Base-by-base conservation (phyloP, 2,888 invertebrate species). In the Ichneumon xanthorius region DNA sequence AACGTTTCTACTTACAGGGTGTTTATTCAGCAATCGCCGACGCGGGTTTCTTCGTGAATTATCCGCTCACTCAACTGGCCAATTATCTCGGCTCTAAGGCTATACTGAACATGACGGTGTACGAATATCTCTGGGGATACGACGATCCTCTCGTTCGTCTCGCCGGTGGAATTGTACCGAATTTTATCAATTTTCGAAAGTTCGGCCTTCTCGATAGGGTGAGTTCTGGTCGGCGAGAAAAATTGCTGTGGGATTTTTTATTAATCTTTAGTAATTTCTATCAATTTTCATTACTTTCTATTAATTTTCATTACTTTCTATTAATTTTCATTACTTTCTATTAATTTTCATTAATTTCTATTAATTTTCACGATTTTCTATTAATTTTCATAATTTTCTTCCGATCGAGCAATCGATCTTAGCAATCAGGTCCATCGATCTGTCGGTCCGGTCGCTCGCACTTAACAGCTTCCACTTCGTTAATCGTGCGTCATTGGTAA, bases 201-300 rank as follows among this genome's bases (percentile, higher is more conserved):
- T 97, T 98, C 89, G 98, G 98, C 0, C 95, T 98, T 67, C 94
- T 98, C 88, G 98, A 97, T 90, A 95, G 97, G 94, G 98, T 98
- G 93, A 95, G 95, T 94, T 86, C 22, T 55, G 30, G 80, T 75
- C 82, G n/a, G 33, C 40, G 53, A 0, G 4, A 58, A 26, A 14
- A 11, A 26, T 58, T 14, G 73, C 55, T 63, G 50, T 40, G 67
- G 30, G 37, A 7, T 85, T 78, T 68, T 68, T 40, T 3, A 26
- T 70, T 48, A 14, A n/a, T 50, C n/a, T 50, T 50, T 0, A n/a
- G 7, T n/a, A 50, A 50, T 4, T n/a, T n/a, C 16, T 50, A 19
- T 48, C 14, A 4, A 33, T 63, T 7, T 11, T 3, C 19, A 77
- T 16, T 30, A 30, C 4, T 30, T 37, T 37, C 7, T 37, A 55